Base-by-base conservation (phyloP, 2,113 vertebrate genomes). In the Ammodytes marinus region DNA sequence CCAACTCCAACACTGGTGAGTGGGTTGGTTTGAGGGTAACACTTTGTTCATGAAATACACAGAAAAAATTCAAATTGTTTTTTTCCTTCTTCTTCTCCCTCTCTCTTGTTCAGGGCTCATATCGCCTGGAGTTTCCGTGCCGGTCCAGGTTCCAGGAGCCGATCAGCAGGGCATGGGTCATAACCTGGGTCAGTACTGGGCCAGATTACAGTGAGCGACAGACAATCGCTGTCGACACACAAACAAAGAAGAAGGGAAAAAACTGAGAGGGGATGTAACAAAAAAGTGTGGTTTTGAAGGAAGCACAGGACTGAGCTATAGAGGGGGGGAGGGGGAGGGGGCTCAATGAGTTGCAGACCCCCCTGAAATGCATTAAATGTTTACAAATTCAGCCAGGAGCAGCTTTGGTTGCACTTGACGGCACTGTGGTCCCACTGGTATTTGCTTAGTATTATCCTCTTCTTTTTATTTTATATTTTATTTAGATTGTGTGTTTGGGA, bases 141-240 rank as follows among this genome's bases (percentile, higher is more conserved):
- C 95, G 2, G 95, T 95, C 58, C 95, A 96, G 88, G 96, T 96
- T 59, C 95, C 95, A 66, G 95, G 95, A 52, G 85, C 89, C 53
- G 95, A 96, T 65, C 94, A 93, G 37, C 95, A 94, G 71, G 91
- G 87, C 86, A 94, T 95, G 86, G 82, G 91, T 82, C 94, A 95
- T 81, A 95, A 91, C 91, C 81, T 95, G 88, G 92, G 93, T 78
- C 96, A 96, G 83, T 96, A 96, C 85, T 96, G 96, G 96, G 93
- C 95, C 86, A 90, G 95, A 71, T 91, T 97, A 88, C 95, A 96
- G 87, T 96, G 90, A 94, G 75, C 88, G 27, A 68, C 68, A 86
- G 77, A 79, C 76, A 82, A 70, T 69, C 19, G 8, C 54, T 78
- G 73, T 47, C 71, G 46, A 73, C 40, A 11, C 57, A 46, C 46